These are phyloP conservation scores for Myotis daubentonii DNA, from an alignment of 2,797 vertebrate genomes.

Conservation along the genomic window DNA sequence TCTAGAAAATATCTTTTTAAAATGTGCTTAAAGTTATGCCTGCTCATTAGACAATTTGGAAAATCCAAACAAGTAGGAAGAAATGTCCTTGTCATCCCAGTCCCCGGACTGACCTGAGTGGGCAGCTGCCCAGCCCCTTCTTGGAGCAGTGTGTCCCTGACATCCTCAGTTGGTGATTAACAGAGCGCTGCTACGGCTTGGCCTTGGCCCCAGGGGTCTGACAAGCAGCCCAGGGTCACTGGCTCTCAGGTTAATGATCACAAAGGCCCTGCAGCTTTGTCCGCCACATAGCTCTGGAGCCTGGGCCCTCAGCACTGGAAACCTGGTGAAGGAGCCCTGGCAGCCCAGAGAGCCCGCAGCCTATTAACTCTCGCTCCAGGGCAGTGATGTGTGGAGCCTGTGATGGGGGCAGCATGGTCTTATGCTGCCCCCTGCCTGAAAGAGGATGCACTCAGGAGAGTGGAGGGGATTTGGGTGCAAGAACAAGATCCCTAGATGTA, in stretches of 20 bases:
- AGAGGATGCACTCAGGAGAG: background rate
- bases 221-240: background rate
- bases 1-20: slow-evolving; percentile 13
- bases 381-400: background rate
- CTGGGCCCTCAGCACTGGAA: background rate
- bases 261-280: background rate
- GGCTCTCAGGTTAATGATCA: slow-evolving; percentile 58
- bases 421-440: background rate
- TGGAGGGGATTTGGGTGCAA: background rate
- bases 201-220: slow-evolving; percentile 32
- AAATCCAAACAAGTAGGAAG: background rate
- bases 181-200: background rate
- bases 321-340: background rate
- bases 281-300: background rate
- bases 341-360: background rate
- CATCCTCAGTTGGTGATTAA: slow-evolving; percentile 39
- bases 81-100: background rate
- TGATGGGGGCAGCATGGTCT: rapidly evolving
- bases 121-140: background rate
- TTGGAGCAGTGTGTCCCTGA: background rate
- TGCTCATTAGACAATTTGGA: slow-evolving; percentile 11
- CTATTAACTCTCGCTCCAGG: background rate
- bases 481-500: background rate
- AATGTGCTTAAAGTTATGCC: background rate
- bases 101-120: background rate